Evolutionary conservation across 2,113 vertebrate species (phyloP).

Genomic region (Glaucomys volans): DNA sequence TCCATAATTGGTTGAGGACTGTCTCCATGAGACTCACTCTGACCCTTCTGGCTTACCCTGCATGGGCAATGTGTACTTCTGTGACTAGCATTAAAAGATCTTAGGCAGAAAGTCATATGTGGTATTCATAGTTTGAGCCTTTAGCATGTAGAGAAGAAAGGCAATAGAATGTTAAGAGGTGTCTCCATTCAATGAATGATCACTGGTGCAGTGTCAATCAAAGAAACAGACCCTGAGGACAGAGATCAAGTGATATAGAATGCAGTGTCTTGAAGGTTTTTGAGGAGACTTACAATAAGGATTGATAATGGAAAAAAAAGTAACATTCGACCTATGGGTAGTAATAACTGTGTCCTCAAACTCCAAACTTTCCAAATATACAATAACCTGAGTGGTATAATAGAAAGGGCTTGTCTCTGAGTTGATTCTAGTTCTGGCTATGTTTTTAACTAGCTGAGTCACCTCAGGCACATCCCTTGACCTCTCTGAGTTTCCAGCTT

Average conservation of each 20-base stretch:
- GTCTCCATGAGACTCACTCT: rapidly evolving
- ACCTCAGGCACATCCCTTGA: background rate
- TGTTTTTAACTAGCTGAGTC: background rate
- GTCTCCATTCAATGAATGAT: too few species aligned
- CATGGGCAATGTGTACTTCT: background rate
- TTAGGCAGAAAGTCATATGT: background rate
- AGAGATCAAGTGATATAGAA: background rate
- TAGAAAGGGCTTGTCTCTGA: background rate
- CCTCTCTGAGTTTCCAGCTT: background rate
- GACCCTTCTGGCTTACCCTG: background rate
- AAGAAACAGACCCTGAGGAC: background rate
- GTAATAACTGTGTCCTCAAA: background rate
- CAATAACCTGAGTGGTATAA: background rate
- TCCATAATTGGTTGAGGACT: background rate
- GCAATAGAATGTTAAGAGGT: background rate
- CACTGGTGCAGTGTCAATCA: background rate
- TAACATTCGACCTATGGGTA: background rate
- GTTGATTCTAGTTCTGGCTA: background rate
- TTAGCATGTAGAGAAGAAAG: background rate
- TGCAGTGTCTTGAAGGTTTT: background rate
- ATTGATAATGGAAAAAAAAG: background rate
- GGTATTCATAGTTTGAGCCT: background rate
- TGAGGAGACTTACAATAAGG: background rate
- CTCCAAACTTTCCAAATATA: background rate
- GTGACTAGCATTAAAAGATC: background rate